These are phyloP conservation scores for Columbina picui DNA, from an alignment of 2,113 vertebrate genomes.

Conservation along the genomic window DNA sequence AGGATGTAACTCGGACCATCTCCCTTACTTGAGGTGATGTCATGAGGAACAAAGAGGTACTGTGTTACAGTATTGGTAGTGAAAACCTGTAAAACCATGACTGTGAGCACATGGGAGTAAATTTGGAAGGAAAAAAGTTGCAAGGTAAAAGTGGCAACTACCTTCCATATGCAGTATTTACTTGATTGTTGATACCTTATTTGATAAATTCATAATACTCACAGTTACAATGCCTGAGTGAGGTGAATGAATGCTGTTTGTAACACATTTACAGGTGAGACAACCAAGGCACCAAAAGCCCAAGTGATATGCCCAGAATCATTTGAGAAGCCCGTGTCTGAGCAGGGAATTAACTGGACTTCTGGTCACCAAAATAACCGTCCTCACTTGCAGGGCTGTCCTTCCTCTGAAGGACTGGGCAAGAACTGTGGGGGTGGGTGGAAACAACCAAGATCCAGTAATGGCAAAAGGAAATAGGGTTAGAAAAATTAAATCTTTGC, in stretches of 20 bases:
- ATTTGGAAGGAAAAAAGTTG: not conserved
- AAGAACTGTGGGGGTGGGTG: not conserved
- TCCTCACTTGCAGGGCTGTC: not conserved
- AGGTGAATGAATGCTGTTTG: not conserved
- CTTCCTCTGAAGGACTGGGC: not conserved
- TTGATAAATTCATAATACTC: not conserved
- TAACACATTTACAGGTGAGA: not conserved
- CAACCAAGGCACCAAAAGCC: not conserved
- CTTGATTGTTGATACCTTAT: not conserved
- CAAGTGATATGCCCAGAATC: not conserved
- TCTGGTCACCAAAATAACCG: rapidly evolving
- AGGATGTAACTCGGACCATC: not conserved
- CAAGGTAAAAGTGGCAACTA: not conserved
- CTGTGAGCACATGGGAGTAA: not conserved
- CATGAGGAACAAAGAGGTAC: not conserved
- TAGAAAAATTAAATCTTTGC: not conserved
- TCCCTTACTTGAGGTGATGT: not conserved
- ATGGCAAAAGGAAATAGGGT: not conserved
- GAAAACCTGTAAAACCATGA: not conserved
- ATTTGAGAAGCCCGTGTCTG: not conserved
- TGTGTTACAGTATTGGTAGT: not conserved
- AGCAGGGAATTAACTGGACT: not conserved
- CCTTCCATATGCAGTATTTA: not conserved
- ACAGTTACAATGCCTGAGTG: not conserved
- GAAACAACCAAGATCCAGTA: not conserved